Evolutionary conservation across 2,113 vertebrate species (phyloP).

Genomic region (Baryphthengus martii): DNA sequence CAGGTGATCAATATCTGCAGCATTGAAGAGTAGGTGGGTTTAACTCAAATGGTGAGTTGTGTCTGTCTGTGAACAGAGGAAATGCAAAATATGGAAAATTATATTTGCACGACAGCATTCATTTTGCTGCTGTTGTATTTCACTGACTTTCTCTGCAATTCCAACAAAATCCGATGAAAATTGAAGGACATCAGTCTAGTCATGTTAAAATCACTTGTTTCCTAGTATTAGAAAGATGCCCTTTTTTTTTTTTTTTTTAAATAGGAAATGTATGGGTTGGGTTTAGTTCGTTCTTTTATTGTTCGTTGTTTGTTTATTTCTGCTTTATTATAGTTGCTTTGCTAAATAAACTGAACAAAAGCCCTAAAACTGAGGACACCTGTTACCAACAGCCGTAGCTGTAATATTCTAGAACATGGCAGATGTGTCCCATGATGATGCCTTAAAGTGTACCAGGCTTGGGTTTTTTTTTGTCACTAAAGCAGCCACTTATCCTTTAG

Average conservation of each 20-base stretch:
- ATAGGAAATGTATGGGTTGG: not conserved
- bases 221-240: not conserved
- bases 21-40: not conserved
- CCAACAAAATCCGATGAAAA: not conserved
- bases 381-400: constrained; percentile 10
- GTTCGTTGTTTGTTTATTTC: too few relatives aligned
- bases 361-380: not conserved
- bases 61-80: not conserved
- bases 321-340: not conserved
- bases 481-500: not conserved
- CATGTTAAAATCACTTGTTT: not conserved
- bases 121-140: not conserved
- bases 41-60: not conserved
- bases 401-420: not conserved
- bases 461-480: not conserved
- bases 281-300: not conserved
- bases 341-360: not conserved
- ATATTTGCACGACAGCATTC: not conserved
- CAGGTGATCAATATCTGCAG: not conserved
- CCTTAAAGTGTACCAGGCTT: not conserved
- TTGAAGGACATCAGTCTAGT: not conserved
- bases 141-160: not conserved
- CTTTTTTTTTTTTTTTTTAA: not conserved
- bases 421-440: not conserved
- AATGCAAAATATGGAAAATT: not conserved